Evolutionary conservation across 2,888 invertebrate genomes (phyloP), one percentile per base, ranked within the genome.

Genomic region (Spisula solida): DNA sequence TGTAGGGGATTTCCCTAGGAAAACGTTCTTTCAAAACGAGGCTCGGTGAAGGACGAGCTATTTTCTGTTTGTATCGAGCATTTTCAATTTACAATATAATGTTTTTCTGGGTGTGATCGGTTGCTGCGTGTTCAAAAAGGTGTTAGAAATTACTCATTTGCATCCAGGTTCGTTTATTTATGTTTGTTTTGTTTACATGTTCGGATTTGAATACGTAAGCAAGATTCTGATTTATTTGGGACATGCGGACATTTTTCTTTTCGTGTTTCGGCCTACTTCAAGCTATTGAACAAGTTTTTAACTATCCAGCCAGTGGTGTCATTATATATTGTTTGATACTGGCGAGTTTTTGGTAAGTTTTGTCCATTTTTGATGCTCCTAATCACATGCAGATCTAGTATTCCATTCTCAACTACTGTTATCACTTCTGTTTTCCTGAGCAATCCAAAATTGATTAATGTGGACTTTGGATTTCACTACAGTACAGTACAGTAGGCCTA

Each of bases 11-110:
- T 75, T 75, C 75, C 75, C 75, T 75, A 20, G 25, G 75, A 16
- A 31, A 75, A 8, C n/a, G 2, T 31, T 29, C 12, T 31, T 70
- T 34, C 16, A 31, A 75, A 75, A 75, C 75, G 75, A 75, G 75
- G 75, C 34, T 75, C 31, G 75, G 75, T 75, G 34, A 75, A 75
- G 75, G 75, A 34, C 60, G 60, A 66, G 10, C 25, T 66, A 66
- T 66, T 66, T 66, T 66, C 60, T 66, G 60, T 66, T 66, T 66
- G 25, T 25, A 66, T 5, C 25, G 20, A 16, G n/a, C n/a, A 4
- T 10, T n/a, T n/a, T n/a, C n/a, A n/a, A n/a, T n/a, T n/a, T 66
- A n/a, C 25, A 66, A 25, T 25, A 25, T 4, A 5, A 66, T 66
- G 60, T n/a, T 25, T 66, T 25, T 25, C 12, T 4, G 25, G 10